phyloP scores from a whole-genome alignment of 2,888 invertebrate genomes.

The Pachydiplax longipennis region DNA sequence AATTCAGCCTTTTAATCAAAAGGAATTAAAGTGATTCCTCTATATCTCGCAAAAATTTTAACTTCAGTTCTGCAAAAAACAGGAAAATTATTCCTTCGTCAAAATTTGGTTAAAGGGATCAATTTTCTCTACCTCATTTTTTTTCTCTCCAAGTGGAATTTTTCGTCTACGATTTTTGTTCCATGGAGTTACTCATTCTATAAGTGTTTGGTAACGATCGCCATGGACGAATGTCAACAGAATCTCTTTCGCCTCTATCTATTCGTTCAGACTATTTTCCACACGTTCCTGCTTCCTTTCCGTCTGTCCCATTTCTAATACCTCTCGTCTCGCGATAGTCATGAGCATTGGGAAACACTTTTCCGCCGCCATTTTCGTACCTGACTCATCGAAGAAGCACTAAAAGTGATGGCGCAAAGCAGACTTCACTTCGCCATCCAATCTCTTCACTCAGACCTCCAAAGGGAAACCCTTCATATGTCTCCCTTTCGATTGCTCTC shows the following conservation, averaged over 20 bases:
- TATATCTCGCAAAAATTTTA: too few relatives aligned
- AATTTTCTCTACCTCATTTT: too few relatives aligned
- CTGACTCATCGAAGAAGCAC: slow-evolving; percentile 15
- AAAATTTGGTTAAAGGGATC: too few relatives aligned
- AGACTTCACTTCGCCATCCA: neutral
- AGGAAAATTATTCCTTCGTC: too few relatives aligned
- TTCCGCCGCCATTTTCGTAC: neutral
- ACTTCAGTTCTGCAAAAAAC: too few relatives aligned
- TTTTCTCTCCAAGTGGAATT: too few relatives aligned
- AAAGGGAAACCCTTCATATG: neutral
- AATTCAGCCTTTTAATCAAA: too few relatives aligned
- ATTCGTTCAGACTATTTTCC: neutral
- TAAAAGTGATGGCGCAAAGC: neutral
- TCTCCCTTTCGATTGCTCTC: neutral
- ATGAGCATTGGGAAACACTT: neutral
- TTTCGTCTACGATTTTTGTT: too few relatives aligned
- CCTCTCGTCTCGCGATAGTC: neutral
- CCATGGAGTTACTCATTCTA: too few relatives aligned
- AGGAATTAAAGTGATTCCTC: too few relatives aligned
- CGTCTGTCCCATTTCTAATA: neutral
- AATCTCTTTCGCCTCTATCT: neutral
- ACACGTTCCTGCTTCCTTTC: neutral
- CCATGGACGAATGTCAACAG: too few relatives aligned
- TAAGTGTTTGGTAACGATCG: too few relatives aligned
- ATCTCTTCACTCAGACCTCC: neutral